phyloP scores from a whole-genome alignment of 2,888 invertebrate genomes.

The Calameuta pallipes region DNA sequence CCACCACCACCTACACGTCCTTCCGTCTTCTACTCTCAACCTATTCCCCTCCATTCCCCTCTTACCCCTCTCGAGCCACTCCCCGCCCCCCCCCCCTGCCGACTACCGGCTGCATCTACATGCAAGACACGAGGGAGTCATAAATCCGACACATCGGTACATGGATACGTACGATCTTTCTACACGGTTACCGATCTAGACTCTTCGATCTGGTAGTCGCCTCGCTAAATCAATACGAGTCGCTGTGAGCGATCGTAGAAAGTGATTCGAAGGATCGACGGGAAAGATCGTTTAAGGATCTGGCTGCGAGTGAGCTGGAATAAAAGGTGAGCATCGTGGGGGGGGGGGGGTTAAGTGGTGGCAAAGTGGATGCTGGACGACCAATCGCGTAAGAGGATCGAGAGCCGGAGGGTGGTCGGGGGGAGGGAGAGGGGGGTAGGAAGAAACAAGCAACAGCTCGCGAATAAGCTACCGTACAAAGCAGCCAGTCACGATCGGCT shows the following conservation, averaged over 20 bases:
- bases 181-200: neutral
- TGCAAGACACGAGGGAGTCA: neutral
- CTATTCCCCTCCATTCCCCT: constrained; percentile 4
- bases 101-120: neutral
- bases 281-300: neutral
- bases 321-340: neutral
- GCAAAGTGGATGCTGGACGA: constrained; percentile 46
- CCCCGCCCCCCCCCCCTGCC: neutral
- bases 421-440: neutral
- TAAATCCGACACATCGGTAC: neutral
- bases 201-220: neutral
- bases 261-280: neutral
- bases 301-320: neutral
- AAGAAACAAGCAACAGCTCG: constrained; percentile 31
- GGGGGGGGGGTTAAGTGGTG: constrained; percentile 38
- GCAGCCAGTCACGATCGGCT: constrained; percentile 62
- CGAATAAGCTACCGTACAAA: constrained; percentile 57
- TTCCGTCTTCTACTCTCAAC: neutral
- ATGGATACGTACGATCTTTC: neutral
- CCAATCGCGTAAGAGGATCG: constrained; percentile 25
- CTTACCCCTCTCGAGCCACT: constrained; percentile 16
- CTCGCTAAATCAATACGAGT: neutral
- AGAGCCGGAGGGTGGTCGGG: constrained; percentile 30
- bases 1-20: neutral
- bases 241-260: neutral